Percentiles rank a stretch among this genome's conserved stretches.
These are phyloP conservation scores for Drosophila auraria DNA, from an alignment of 1,140 invertebrate genomes.

Conservation along the genomic window DNA sequence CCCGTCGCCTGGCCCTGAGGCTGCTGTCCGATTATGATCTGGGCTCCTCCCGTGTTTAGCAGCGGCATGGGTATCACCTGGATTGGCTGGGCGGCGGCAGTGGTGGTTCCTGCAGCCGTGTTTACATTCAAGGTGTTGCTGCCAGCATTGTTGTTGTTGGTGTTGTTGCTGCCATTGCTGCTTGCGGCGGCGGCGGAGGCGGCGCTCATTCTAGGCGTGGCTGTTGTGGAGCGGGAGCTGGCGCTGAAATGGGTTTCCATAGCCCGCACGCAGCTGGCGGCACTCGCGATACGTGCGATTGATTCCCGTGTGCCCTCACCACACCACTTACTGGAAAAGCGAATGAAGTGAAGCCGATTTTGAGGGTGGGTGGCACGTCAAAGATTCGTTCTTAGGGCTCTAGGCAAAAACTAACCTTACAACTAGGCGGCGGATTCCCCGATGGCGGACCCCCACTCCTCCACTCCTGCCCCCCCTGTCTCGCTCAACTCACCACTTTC, in stretches of 20 bases:
- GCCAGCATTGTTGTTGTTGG: constrained; percentile 34
- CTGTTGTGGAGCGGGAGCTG: constrained; percentile 55
- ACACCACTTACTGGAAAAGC: constrained; percentile 84
- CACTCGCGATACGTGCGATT: constrained; percentile 31
- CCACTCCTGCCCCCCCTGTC: constrained; percentile 3
- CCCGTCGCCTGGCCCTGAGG: constrained; percentile 44
- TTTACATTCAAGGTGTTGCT: constrained; percentile 28
- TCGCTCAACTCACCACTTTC: constrained; percentile 85
- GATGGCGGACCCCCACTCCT: constrained; percentile 8
- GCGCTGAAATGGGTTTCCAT: constrained; percentile 78
- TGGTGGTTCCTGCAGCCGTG: constrained; percentile 12
- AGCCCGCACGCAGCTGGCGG: constrained; percentile 31
- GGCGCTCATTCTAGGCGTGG: constrained; percentile 67
- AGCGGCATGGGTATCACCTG: constrained; percentile 82
- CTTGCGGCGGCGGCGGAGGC: constrained; percentile 10
- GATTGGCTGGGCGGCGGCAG: constrained; percentile 54
- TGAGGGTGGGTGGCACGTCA: constrained; percentile 77
- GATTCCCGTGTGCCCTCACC: constrained; percentile 43
- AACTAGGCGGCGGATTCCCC: constrained; percentile 32
- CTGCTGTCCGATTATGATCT: constrained; percentile 80
- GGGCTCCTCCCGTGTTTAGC: constrained; percentile 63
- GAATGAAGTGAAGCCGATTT: constrained; percentile 83
- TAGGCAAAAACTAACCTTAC: constrained; percentile 66
- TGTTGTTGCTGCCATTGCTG: constrained; percentile 35
- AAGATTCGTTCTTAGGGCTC: constrained; percentile 58